phyloP scores from a whole-genome alignment of 2,888 invertebrate genomes.

The Carterocephalus palaemon region DNA sequence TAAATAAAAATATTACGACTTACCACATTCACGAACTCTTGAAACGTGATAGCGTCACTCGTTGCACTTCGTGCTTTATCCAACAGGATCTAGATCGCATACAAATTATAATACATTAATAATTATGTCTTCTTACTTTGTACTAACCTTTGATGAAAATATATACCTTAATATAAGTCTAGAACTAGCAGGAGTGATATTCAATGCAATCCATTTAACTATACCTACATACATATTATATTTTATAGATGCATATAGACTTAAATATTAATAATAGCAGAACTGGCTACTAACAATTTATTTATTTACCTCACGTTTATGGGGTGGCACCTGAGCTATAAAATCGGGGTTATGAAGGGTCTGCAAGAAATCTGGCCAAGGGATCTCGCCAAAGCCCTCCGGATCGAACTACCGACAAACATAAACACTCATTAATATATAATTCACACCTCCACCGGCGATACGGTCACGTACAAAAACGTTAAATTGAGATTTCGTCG shows the following conservation, averaged over 20 bases:
- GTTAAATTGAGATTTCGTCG: conserved; percentile 53
- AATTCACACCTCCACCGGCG: conserved; percentile 34
- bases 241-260: neutral
- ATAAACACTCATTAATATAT: conserved; percentile 32
- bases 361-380: conserved; percentile 88
- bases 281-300: neutral
- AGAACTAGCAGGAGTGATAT: neutral
- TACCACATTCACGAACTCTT: conserved; percentile 96
- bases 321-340: conserved; percentile 84
- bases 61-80: conserved; percentile 85
- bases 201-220: conserved; percentile 3
- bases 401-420: conserved; percentile 86
- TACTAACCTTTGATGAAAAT: no score
- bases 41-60: conserved; percentile 91
- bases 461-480: conserved; percentile 47
- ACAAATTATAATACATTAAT: no score
- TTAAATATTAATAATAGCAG: no score
- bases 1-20: no score
- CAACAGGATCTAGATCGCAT: conserved; percentile 79
- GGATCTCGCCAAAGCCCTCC: conserved; percentile 95
- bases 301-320: conserved; percentile 83
- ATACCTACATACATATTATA: neutral
- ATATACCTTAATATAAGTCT: no score
- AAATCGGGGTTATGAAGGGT: conserved; percentile 89
- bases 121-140: no score